Conservation (phyloP, 2,797 vertebrate species). For the Eulemur albifrons region DNA sequence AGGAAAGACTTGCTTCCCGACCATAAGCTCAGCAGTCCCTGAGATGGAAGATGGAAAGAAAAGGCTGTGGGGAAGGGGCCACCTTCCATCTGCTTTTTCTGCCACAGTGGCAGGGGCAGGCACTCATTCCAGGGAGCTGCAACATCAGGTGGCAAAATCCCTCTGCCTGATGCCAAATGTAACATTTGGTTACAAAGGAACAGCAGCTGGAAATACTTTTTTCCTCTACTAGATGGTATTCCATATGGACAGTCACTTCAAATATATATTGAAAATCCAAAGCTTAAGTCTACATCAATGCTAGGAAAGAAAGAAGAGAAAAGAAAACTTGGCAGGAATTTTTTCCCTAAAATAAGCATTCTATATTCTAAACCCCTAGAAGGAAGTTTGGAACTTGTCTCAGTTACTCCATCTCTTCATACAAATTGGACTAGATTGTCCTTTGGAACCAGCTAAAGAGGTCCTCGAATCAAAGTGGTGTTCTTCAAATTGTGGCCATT, state of each 20-base stretch:
- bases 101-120: not conserved
- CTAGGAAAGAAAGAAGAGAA: constrained; percentile 6
- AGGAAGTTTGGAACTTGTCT: constrained; percentile 43
- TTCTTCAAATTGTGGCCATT: constrained; percentile 14
- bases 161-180: not conserved
- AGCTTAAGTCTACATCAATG: constrained; percentile 54
- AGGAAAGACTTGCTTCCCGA: not conserved
- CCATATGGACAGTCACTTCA: constrained; percentile 24
- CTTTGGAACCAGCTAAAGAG: not conserved
- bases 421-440: constrained; percentile 2
- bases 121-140: not conserved
- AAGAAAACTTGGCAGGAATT: constrained; percentile 3
- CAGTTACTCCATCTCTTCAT: not conserved
- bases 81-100: not conserved
- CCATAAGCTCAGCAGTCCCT: not conserved
- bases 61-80: not conserved
- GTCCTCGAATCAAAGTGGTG: not conserved
- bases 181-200: constrained; percentile 51
- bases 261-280: constrained; percentile 59
- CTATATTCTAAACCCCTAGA: constrained; percentile 38
- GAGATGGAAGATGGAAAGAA: not conserved
- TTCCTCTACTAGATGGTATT: constrained; percentile 47
- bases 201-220: constrained; percentile 62
- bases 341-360: constrained; percentile 44
- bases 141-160: not conserved